phyloP scores from a whole-genome alignment of 2,888 invertebrate genomes.

The Marasmarcha lunaedactyla region DNA sequence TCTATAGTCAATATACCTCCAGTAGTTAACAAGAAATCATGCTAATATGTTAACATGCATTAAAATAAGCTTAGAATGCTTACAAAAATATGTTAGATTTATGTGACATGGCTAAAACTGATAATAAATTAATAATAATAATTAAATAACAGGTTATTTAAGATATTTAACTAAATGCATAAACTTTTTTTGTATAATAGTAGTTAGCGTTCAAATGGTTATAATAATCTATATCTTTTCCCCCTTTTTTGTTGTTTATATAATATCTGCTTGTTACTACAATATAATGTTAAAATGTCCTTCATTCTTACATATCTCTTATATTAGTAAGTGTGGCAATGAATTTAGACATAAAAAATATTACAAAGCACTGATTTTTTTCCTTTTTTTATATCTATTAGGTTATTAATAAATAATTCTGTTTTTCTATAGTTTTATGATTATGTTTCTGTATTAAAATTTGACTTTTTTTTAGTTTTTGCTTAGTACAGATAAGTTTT shows the following conservation, averaged over 20 bases:
- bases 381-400: neutral
- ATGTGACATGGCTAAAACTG: conserved; percentile 20
- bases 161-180: conserved; percentile 56
- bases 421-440: neutral
- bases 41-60: too few species aligned
- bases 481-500: too few species aligned
- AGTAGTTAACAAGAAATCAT: too few species aligned
- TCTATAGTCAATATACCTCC: too few species aligned
- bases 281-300: too few species aligned
- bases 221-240: conserved; percentile 27
- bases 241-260: conserved; percentile 15
- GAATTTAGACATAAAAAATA: neutral
- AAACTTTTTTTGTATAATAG: conserved; percentile 46
- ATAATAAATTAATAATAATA: conserved; percentile 28
- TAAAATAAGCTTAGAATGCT: too few species aligned
- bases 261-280: conserved; percentile 9
- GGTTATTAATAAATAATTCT: neutral
- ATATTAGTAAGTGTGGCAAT: neutral
- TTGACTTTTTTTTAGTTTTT: too few species aligned
- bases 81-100: conserved; percentile 1
- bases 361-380: neutral
- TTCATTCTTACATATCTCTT: conserved; percentile 1
- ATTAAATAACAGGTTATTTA: conserved; percentile 21
- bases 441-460: too few species aligned
- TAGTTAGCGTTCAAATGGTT: conserved; percentile 51